A percentile compares a stretch with the other conserved stretches of the same genome.
phyloP scores from a whole-genome alignment of 2,797 vertebrate species.

The Chromis chromis region DNA sequence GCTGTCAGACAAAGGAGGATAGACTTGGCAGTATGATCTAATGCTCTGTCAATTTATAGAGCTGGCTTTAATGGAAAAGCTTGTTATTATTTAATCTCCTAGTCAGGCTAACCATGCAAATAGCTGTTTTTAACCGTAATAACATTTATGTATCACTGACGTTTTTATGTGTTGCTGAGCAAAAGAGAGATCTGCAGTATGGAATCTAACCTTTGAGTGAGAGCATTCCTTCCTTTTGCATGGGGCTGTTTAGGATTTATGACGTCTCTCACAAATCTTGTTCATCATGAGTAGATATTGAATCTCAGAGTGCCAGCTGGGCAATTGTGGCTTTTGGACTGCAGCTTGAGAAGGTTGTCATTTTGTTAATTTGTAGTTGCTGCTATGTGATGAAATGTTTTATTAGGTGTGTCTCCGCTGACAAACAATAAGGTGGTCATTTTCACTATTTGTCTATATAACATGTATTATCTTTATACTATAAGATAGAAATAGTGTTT shows the following conservation, averaged over 20 bases:
- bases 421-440: slow-evolving; percentile 23
- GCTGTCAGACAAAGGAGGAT: slow-evolving; percentile 53
- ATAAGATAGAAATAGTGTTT: neutral
- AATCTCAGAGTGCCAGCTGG: slow-evolving; percentile 37
- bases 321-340: slow-evolving; percentile 39
- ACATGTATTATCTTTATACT: neutral
- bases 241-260: slow-evolving; percentile 62
- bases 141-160: slow-evolving; percentile 39
- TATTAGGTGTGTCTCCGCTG: slow-evolving; percentile 21
- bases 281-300: slow-evolving; percentile 61
- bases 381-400: slow-evolving; percentile 52
- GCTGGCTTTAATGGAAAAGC: slow-evolving; percentile 60
- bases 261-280: slow-evolving; percentile 43
- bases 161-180: slow-evolving; percentile 36
- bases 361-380: slow-evolving; percentile 48
- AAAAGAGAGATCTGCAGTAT: slow-evolving; percentile 15
- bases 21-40: slow-evolving; percentile 50
- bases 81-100: slow-evolving; percentile 43
- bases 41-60: slow-evolving; percentile 69
- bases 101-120: slow-evolving; percentile 29
- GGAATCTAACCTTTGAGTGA: slow-evolving; percentile 43
- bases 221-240: slow-evolving; percentile 26
- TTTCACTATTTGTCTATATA: neutral
- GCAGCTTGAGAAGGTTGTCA: slow-evolving; percentile 35
- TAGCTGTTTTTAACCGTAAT: slow-evolving; percentile 40